Evolutionary conservation across 2,797 vertebrate genomes (phyloP), one percentile per base, ranked within the genome.

Genomic region (Mormyrus hasselquistii): DNA sequence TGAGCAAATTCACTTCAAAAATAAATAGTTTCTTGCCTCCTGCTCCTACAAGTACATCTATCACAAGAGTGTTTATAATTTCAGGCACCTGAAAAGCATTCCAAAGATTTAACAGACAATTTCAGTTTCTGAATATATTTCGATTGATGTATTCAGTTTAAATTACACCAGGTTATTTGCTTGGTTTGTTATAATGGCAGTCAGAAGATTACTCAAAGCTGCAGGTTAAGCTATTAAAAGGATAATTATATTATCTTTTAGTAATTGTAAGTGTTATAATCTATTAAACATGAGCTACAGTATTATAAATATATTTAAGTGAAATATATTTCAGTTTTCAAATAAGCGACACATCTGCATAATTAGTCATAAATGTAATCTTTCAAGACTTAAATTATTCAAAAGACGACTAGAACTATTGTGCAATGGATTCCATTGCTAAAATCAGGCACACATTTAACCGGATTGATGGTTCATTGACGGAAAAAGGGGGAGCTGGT

Each of bases 351-450:
- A 52, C 49, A 84, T 29, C 44, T 84, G 49, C 82, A 49, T 29
- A 52, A 52, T 52, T 84, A 47, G 22, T 52, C 4, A 84, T 14
- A 22, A 84, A 12, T 84, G 49, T 84, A 84, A 84, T 84, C 19
- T 84, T 52, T 84, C 47, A 52, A 22, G 44, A n/a, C 22, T 84
- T 84, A 47, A 84, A 52, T 84, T 49, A 84, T 84, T 84, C 82
- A 84, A 10, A 10, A 52, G 47, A 25, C 2, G n/a, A 50, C 22
- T 22, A 49, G 47, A 49, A 22, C 47, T 84, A 47, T 29, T 25
- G 44, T 25, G 19, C 19, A 52, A 29, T 84, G n/a, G 44, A 52
- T 25, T 84, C 82, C n/a, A 52, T 3, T 50, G 44, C 9, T 84
- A 47, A 25, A 29, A 52, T 52, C 8, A 25, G 29, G 10, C 47